Evolutionary conservation across 2,888 invertebrate species (phyloP).

Genomic region (Polymixis lichenea): DNA sequence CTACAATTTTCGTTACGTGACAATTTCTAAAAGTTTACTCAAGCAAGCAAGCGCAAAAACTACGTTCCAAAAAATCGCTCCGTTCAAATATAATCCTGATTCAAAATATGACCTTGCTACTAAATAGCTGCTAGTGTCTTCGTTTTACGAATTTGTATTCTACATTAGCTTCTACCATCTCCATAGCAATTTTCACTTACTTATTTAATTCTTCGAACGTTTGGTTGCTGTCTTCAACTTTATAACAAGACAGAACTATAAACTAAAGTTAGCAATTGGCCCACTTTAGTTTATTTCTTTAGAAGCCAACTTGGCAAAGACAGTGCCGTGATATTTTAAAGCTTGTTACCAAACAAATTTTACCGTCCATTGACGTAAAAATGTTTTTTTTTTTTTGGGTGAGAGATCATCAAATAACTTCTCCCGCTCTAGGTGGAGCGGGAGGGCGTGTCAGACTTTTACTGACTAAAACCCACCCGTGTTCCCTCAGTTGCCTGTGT

Average conservation of each 20-base stretch:
- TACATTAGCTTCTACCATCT: background rate
- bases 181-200: background rate
- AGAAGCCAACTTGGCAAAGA: conserved; percentile 12
- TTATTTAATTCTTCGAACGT: conserved; percentile 3
- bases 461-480: no score
- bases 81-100: no score
- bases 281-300: conserved; percentile 40
- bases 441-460: no score
- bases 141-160: background rate
- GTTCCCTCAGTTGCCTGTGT: no score
- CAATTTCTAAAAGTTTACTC: no score
- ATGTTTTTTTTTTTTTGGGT: no score
- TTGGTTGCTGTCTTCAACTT: conserved; percentile 19
- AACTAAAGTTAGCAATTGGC: conserved; percentile 27
- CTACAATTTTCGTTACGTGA: no score
- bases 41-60: no score
- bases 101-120: background rate
- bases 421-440: no score
- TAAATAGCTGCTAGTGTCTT: background rate
- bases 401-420: no score
- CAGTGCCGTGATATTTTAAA: conserved; percentile 28
- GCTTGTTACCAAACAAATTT: conserved; percentile 16
- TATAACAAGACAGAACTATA: conserved; percentile 14
- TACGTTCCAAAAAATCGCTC: background rate
- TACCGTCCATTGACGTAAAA: background rate